A percentile compares a stretch with the other conserved stretches of the same genome.
Evolutionary conservation across 2,113 vertebrate species (phyloP).

Genomic region (Chrysemys picta): DNA sequence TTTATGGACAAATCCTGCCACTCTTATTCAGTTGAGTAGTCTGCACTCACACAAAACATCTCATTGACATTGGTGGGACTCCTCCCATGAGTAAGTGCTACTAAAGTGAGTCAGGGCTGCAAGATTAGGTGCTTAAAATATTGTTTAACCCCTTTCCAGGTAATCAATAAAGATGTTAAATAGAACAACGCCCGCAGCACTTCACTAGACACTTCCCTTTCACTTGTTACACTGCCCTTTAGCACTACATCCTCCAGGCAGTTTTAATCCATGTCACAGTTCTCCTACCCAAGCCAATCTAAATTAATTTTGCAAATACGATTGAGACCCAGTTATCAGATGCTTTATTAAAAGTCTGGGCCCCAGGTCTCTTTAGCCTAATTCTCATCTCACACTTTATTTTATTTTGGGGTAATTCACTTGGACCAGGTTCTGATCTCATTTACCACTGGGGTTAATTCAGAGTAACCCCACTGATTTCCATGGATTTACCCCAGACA

Average conservation of each 20-base stretch:
- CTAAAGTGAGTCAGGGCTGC: background rate
- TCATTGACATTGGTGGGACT: background rate
- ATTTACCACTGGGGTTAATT: background rate
- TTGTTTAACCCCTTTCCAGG: background rate
- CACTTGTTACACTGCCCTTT: background rate
- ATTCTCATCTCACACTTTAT: background rate
- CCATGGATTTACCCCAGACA: background rate
- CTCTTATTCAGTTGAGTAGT: background rate
- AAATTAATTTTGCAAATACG: background rate
- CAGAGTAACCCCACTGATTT: background rate
- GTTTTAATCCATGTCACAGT: background rate
- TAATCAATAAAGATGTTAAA: background rate
- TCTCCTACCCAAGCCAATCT: background rate
- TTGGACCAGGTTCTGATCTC: background rate
- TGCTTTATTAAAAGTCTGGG: background rate
- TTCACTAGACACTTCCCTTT: background rate
- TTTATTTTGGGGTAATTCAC: background rate
- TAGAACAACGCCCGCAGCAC: background rate
- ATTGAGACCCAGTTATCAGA: background rate
- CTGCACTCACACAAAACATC: accelerated
- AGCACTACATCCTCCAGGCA: background rate
- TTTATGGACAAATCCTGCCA: background rate
- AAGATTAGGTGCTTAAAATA: background rate
- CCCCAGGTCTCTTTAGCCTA: background rate
- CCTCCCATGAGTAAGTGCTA: background rate